Conservation (phyloP, 2,797 vertebrate species). For the Orestias chungarensis region DNA sequence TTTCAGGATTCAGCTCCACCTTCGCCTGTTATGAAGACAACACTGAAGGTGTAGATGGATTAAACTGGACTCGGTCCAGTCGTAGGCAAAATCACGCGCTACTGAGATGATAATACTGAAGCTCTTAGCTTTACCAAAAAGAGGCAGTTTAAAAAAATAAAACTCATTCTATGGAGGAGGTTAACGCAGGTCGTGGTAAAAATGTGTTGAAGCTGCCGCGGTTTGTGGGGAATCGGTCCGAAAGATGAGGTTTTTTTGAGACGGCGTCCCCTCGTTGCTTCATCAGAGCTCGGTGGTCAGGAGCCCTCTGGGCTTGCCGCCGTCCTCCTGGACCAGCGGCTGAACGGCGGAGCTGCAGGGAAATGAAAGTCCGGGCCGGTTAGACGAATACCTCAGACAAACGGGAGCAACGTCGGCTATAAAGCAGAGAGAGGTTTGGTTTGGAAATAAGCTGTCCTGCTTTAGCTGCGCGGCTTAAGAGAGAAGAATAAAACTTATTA, state of each 20-base stretch:
- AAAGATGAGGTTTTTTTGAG: neutral
- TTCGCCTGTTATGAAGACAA: neutral
- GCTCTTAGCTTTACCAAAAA: conserved; percentile 17
- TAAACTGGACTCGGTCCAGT: neutral
- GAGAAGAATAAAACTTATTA: too few relatives aligned
- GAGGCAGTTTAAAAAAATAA: conserved; percentile 8
- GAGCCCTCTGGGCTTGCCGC: conserved; percentile 83
- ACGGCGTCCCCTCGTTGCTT: conserved; percentile 9
- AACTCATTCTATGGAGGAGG: neutral
- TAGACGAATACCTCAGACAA: neutral
- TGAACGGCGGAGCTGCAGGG: conserved; percentile 66
- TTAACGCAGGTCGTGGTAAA: neutral
- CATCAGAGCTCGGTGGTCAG: conserved; percentile 96
- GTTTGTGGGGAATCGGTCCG: conserved; percentile 7
- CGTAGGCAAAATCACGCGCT: neutral
- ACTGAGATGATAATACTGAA: conserved; percentile 20
- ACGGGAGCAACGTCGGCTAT: neutral
- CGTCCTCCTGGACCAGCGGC: conserved; percentile 73
- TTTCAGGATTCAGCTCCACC: neutral
- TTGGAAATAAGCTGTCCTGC: too few relatives aligned
- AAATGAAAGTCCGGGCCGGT: neutral
- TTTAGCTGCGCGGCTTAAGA: too few relatives aligned
- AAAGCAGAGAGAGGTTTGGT: too few relatives aligned
- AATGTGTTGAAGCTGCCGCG: conserved; percentile 37
- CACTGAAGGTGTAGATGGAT: neutral